A percentile compares a stretch with the other conserved stretches of the same genome.
Evolutionary conservation across 2,888 invertebrate species (phyloP).

Genomic region (Agrochola lychnidis): DNA sequence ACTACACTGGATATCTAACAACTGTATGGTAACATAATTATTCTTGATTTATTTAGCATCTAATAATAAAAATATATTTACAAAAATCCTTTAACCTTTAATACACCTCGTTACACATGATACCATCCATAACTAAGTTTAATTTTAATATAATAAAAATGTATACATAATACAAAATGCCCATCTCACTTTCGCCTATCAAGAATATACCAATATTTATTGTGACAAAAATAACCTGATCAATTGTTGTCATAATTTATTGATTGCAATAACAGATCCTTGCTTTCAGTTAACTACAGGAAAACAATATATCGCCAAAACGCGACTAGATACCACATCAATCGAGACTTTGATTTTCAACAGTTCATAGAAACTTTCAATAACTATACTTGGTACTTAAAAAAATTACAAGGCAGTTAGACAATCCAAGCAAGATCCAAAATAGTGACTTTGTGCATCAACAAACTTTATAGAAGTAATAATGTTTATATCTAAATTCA

Average conservation of each 20-base stretch:
- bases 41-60: conserved; percentile 73
- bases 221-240: conserved; percentile 59
- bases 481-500: conserved; percentile 63
- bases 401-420: conserved; percentile 81
- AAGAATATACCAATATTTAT: conserved; percentile 57
- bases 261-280: conserved; percentile 50
- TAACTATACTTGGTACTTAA: conserved; percentile 82
- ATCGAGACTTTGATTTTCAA: conserved; percentile 68
- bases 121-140: conserved; percentile 70
- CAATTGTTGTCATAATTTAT: conserved; percentile 54
- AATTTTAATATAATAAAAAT: conserved; percentile 75
- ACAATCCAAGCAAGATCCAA: conserved; percentile 75
- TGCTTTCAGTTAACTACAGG: conserved; percentile 38
- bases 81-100: conserved; percentile 82
- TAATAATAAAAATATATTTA: conserved; percentile 85
- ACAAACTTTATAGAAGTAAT: conserved; percentile 68
- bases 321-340: conserved; percentile 67
- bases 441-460: conserved; percentile 82
- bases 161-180: conserved; percentile 80
- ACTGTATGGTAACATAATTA: conserved; percentile 81
- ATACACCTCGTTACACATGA: conserved; percentile 74
- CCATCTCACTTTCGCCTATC: conserved; percentile 73
- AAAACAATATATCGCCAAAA: conserved; percentile 66
- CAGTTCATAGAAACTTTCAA: conserved; percentile 75
- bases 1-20: conserved; percentile 74